Evolutionary conservation across 2,113 vertebrate genomes (phyloP).

Genomic region (Epinephelus moara): DNA sequence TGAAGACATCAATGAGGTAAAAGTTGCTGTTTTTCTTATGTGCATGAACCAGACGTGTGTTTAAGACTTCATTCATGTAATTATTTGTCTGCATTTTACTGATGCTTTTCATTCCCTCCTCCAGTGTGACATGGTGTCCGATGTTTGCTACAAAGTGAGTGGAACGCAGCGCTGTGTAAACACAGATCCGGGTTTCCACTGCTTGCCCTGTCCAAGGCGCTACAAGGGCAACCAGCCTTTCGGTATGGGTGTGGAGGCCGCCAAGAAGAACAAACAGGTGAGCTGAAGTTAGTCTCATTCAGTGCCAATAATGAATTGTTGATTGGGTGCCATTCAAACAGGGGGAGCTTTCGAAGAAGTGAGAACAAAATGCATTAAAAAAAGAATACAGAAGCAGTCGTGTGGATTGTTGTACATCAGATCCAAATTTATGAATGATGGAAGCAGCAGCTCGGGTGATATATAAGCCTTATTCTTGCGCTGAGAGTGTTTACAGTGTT

Average conservation of each 20-base stretch:
- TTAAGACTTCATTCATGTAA: background rate
- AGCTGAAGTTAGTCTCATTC: slow-evolving; percentile 40
- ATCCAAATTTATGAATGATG: slow-evolving; percentile 51
- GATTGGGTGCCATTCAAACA: slow-evolving; percentile 19
- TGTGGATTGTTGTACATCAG: slow-evolving; percentile 45
- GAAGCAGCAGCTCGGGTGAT: slow-evolving; percentile 37
- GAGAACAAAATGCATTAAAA: background rate
- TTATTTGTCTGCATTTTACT: background rate
- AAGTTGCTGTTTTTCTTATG: slow-evolving; percentile 10
- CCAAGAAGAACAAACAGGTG: slow-evolving; percentile 93
- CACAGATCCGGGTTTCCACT: slow-evolving; percentile 96
- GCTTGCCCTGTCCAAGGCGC: slow-evolving; percentile 93
- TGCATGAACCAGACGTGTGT: background rate
- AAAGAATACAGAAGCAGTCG: slow-evolving; percentile 12
- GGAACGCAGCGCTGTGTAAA: slow-evolving; percentile 92
- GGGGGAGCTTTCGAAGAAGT: background rate
- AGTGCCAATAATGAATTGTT: background rate
- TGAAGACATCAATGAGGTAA: slow-evolving; percentile 96
- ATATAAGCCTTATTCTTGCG: slow-evolving; percentile 33
- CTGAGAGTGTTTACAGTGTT: slow-evolving; percentile 25
- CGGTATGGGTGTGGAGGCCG: slow-evolving; percentile 91
- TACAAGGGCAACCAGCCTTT: slow-evolving; percentile 96
- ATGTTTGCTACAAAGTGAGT: slow-evolving; percentile 91
- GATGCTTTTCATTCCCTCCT: slow-evolving; percentile 8
- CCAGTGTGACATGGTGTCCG: slow-evolving; percentile 93